Base-by-base conservation (phyloP, 2,797 vertebrate genomes). In the Gila robusta region DNA sequence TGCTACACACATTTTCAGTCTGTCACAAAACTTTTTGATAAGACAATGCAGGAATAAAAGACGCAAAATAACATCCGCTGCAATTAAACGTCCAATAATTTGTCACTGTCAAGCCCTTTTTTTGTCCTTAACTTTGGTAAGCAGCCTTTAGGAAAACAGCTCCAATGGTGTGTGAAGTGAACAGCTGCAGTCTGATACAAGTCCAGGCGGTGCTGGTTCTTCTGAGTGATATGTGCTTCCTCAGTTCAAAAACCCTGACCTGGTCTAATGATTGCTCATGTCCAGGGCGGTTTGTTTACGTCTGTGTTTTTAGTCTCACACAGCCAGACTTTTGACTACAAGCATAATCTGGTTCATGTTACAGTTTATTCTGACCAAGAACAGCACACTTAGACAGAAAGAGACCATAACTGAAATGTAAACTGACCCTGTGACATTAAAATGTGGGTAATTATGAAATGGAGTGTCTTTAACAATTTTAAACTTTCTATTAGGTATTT, bases 91-190 rank as follows among this genome's bases (percentile, higher is more conserved):
- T 71, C 81, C 17, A 39, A 26, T 80, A 64, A 64, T 84, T 78
- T 81, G 54, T 83, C 28, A 44, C 39, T 89, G 88, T 85, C 64
- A 70, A 78, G 16, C 23, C 2, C 2, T 10, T 79, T 67, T 62
- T 76, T 76, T 49, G 52, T 84, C 23, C 23, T 44, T n/a, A 76
- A 73, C 21, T 81, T 56, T 49, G 74, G 41, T 66, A 73, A 79
- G 77, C 84, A 84, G 52, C 49, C 73, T 66, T 67, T 73, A 71
- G 74, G 73, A 84, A 39, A 86, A 37, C 28, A n/a, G n/a, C 83
- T 56, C n/a, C 39, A 47, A 8, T 37, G 37, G 81, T 79, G 88
- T 86, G 86, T 89, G 83, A 88, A 87, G 56, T 79, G 67, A 84
- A 44, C 89, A 88, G 82, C 44, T 76, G 79, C 64, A 67, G 76